Percentiles rank a stretch among this genome's conserved stretches.
Conservation (phyloP, 2,797 vertebrate genomes). For the Propithecus perrieri region DNA sequence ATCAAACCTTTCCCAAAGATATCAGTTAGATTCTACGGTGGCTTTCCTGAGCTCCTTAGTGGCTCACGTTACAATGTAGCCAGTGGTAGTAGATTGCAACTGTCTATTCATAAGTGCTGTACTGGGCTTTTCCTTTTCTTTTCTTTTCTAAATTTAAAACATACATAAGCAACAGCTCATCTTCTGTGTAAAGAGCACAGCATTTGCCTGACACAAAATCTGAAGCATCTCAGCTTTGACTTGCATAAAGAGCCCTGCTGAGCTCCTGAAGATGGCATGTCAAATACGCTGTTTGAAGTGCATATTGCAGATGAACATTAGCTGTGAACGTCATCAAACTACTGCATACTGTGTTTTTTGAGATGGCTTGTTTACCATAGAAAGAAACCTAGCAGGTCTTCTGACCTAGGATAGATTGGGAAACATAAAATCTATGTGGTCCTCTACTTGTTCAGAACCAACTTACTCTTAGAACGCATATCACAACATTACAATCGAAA, state of each 20-base stretch:
- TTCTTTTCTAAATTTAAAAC: slow-evolving; percentile 22
- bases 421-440: not conserved
- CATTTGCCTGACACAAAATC: slow-evolving; percentile 70
- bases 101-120: slow-evolving; percentile 24
- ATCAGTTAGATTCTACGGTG: slow-evolving; percentile 52
- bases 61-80: slow-evolving; percentile 28
- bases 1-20: slow-evolving; percentile 46
- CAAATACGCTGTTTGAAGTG: slow-evolving; percentile 26
- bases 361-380: not conserved
- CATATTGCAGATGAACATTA: slow-evolving; percentile 8
- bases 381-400: not conserved
- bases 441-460: not conserved
- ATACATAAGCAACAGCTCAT: slow-evolving; percentile 43
- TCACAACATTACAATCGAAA: not conserved
- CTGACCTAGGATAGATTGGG: not conserved
- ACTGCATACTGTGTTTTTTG: fast-evolving
- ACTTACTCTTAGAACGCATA: not conserved
- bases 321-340: not conserved
- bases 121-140: not conserved
- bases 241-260: slow-evolving; percentile 5
- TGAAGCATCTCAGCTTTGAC: slow-evolving; percentile 68
- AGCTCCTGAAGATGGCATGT: slow-evolving; percentile 46
- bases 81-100: not conserved
- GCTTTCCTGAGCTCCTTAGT: not conserved
- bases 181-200: slow-evolving; percentile 38